A percentile compares a stretch with the other conserved stretches of the same genome.
Conservation (phyloP, 2,113 vertebrate species). For the Plectropomus leopardus region DNA sequence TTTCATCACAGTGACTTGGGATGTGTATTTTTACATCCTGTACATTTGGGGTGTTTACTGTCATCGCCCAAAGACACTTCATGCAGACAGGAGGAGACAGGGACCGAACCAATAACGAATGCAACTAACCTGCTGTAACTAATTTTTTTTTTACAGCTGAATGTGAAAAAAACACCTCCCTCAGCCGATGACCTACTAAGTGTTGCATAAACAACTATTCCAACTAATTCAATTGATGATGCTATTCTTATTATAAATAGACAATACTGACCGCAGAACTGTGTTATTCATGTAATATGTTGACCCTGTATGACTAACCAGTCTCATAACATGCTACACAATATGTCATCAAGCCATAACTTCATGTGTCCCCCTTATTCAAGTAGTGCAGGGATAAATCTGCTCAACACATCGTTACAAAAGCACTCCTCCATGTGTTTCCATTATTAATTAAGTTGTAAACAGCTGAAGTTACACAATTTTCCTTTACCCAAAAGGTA, state of each 20-base stretch:
- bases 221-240: background rate
- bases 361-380: background rate
- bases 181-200: background rate
- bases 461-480: slow-evolving; percentile 4
- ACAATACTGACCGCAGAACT: too few species aligned
- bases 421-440: slow-evolving; percentile 22
- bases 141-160: too few species aligned
- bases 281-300: background rate
- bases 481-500: background rate
- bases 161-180: too few species aligned
- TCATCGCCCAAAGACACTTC: too few species aligned
- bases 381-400: background rate
- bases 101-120: too few species aligned
- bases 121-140: too few species aligned
- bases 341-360: background rate
- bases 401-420: background rate
- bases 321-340: background rate
- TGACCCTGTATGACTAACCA: background rate
- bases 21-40: too few species aligned
- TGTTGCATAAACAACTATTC: background rate
- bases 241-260: too few species aligned
- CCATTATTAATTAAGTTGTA: background rate
- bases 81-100: too few species aligned
- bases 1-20: too few species aligned
- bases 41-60: too few species aligned